phyloP scores from a whole-genome alignment of 2,797 vertebrate genomes.

The Oceanodroma leucorhoa region DNA sequence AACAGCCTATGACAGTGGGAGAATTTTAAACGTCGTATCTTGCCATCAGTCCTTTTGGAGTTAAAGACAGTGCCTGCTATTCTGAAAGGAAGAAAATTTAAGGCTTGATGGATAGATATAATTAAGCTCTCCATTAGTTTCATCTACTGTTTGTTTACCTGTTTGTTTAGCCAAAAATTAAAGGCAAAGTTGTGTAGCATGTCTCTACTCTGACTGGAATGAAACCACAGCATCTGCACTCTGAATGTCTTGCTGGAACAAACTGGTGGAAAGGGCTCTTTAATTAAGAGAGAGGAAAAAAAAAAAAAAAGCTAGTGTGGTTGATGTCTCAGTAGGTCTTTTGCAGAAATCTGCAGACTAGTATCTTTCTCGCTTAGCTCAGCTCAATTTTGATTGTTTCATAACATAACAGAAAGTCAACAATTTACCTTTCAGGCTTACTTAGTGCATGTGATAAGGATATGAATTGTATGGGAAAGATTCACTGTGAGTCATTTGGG shows the following conservation, averaged over 20 bases:
- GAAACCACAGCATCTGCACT: background rate
- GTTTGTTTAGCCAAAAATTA: constrained; percentile 63
- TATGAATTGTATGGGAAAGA: background rate
- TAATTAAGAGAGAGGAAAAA: constrained; percentile 11
- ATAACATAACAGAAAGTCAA: constrained; percentile 22
- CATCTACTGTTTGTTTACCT: constrained; percentile 58
- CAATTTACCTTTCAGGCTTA: constrained; percentile 2
- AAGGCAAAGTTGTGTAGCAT: constrained; percentile 35
- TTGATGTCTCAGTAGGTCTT: background rate
- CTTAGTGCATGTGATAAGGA: constrained; percentile 8
- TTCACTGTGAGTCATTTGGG: background rate
- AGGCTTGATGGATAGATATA: constrained; percentile 60
- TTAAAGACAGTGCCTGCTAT: constrained; percentile 58
- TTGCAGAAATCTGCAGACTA: background rate
- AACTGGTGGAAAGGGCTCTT: background rate
- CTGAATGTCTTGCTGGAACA: background rate
- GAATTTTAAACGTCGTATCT: constrained; percentile 77
- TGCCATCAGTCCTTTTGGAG: constrained; percentile 68
- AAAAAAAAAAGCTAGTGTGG: background rate
- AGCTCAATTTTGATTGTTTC: constrained; percentile 1
- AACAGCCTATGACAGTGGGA: constrained; percentile 74
- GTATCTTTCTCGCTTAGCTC: background rate
- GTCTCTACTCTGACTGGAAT: constrained; percentile 26
- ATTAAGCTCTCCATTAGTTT: constrained; percentile 53
- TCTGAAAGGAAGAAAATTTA: constrained; percentile 55